Base-by-base conservation (phyloP, 2,113 vertebrate genomes). In the Dasyornis broadbenti region DNA sequence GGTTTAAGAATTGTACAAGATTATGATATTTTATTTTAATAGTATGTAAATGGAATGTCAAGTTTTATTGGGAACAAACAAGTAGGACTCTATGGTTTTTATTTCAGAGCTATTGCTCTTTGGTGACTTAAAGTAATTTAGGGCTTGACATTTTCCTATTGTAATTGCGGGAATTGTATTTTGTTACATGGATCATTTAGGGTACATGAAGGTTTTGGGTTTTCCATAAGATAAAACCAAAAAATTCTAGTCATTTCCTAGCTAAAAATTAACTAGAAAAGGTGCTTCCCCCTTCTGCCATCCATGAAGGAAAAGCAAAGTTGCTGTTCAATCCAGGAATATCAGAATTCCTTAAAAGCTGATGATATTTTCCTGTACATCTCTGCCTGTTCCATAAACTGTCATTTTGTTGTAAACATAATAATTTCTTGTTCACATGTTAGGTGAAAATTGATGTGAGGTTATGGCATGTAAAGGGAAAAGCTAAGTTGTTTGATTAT, bases 401-500 rank as follows among this genome's bases (percentile, higher is more conserved):
- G 42, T 39, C 39, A 65, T 84, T 84, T 90, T 71, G 3, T 44
- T 90, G 30, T 66, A 92, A 91, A 77, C 10, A 71, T 20, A 71
- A 15, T 53, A 75, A 73, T 68, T 87, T 83, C 31, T 71, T 71
- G 11, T 88, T 85, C 37, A 79, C 5, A 11, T 40, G 9, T 93
- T 77, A 27, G 16, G 50, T 52, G 47, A 73, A 87, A 93, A 84
- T 19, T 84, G 42, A 72, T 78, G 33, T 37, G 16, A 5, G 15
- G 84, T 91, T 90, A 39, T 77, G 47, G 16, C 49, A 84, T 10
- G 3, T 82, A 82, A 93, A 89, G 50, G 28, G 28, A 72, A 91
- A 94, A 7, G 3, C 15, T 37, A 33, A 91, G 42, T 52, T n/a
- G 11, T 50, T 89, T 91, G 20, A 69, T 87, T 90, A 79, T 92